These are phyloP conservation scores for Amphiprion percula DNA, from an alignment of 2,113 vertebrate species.

Conservation along the genomic window DNA sequence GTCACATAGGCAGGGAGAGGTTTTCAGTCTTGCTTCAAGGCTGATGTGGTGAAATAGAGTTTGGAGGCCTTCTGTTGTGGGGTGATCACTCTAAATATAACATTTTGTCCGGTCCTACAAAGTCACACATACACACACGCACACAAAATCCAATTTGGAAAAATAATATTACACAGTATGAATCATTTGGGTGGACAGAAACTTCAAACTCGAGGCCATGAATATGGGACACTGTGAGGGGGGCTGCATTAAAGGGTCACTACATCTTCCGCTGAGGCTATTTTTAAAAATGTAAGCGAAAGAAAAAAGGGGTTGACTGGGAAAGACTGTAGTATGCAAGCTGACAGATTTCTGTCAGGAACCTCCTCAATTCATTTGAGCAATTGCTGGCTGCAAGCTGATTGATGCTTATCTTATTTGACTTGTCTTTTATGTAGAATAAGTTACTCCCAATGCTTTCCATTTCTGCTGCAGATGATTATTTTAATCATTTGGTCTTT, in stretches of 20 bases:
- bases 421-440: neutral
- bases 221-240: neutral
- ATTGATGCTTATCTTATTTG: neutral
- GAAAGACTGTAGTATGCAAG: neutral
- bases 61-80: too few relatives aligned
- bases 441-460: too few relatives aligned
- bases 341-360: neutral
- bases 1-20: neutral
- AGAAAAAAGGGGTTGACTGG: neutral
- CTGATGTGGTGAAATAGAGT: too few relatives aligned
- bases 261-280: neutral
- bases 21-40: conserved; percentile 3
- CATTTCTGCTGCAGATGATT: too few relatives aligned
- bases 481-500: too few relatives aligned
- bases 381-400: too few relatives aligned
- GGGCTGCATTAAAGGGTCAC: conserved; percentile 32
- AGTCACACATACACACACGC: neutral
- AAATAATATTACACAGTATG: conserved; percentile 12
- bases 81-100: neutral
- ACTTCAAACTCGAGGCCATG: conserved; percentile 6
- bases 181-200: conserved; percentile 12
- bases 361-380: too few relatives aligned
- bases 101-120: conserved; percentile 7
- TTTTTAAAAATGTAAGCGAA: neutral
- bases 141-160: neutral